Conservation (phyloP, 2,797 vertebrate species). For the Phrynocephalus vlangalii region DNA sequence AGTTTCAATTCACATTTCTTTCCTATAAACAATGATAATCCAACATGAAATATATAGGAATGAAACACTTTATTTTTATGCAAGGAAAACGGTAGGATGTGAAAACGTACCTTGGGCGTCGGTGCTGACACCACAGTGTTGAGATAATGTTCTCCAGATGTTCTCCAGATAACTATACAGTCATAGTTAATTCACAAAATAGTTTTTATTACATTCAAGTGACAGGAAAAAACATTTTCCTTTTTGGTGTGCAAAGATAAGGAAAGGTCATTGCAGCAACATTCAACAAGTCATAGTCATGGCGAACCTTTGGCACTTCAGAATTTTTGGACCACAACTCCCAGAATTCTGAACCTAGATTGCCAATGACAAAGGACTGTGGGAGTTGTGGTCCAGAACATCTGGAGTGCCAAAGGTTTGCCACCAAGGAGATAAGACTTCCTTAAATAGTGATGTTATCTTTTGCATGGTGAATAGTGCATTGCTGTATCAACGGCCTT, state of each 20-base stretch:
- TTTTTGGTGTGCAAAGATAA: conserved; percentile 72
- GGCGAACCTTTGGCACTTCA: too few relatives aligned
- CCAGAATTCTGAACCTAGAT: too few relatives aligned
- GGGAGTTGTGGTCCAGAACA: too few relatives aligned
- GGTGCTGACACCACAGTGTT: conserved; percentile 82
- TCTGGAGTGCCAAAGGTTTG: too few relatives aligned
- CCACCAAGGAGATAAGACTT: conserved; percentile 41
- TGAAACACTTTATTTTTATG: background rate
- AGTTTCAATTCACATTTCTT: conserved; percentile 5
- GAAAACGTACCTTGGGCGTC: conserved; percentile 80
- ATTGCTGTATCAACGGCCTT: background rate
- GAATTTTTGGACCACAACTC: too few relatives aligned
- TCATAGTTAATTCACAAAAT: conserved; percentile 84
- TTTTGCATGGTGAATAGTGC: background rate
- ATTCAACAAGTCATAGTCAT: conserved; percentile 34
- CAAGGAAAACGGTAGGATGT: conserved; percentile 77
- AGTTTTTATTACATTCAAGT: conserved; percentile 86
- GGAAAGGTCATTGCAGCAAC: conserved; percentile 70
- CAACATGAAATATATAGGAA: conserved; percentile 23
- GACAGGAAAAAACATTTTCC: conserved; percentile 72
- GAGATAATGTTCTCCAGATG: conserved; percentile 73
- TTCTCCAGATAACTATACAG: conserved; percentile 69
- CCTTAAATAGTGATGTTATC: background rate
- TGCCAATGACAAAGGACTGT: too few relatives aligned
- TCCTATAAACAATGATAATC: conserved; percentile 20